Percentiles rank a stretch among this genome's conserved stretches.
Evolutionary conservation across 2,888 invertebrate genomes (phyloP).

Genomic region (Plagodis pulveraria): DNA sequence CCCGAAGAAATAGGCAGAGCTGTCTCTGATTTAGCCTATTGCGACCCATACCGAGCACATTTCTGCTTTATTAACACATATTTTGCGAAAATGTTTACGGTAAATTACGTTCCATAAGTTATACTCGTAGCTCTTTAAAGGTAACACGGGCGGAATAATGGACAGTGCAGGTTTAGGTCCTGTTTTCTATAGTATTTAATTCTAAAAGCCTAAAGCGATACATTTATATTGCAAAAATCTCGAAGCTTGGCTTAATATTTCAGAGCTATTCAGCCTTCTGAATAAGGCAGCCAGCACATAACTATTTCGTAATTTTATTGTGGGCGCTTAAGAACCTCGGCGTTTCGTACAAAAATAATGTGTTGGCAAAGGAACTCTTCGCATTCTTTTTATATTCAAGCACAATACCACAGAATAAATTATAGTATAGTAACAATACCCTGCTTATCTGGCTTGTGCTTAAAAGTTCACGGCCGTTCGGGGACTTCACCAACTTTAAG

Average conservation of each 20-base stretch:
- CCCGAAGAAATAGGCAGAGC: no score
- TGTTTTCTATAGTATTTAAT: no score
- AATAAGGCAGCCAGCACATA: conserved; percentile 27
- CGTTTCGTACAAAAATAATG: conserved; percentile 27
- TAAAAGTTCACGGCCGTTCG: conserved; percentile 38
- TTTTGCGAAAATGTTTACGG: no score
- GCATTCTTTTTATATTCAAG: conserved; percentile 23
- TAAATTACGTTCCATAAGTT: no score
- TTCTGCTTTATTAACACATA: no score
- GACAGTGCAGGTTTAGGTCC: no score
- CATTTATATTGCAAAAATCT: no score
- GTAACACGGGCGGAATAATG: no score
- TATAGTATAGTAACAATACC: conserved; percentile 9
- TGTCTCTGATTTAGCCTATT: no score
- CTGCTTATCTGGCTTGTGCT: conserved; percentile 18
- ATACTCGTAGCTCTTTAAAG: no score
- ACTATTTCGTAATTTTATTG: conserved; percentile 29
- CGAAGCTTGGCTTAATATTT: conserved; percentile 16
- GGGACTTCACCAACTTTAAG: conserved; percentile 34
- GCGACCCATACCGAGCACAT: no score
- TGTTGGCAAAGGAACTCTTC: conserved; percentile 24
- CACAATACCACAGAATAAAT: conserved; percentile 1
- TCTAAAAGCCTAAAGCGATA: no score
- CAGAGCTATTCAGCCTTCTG: conserved; percentile 22
- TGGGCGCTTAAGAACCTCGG: conserved; percentile 22